These are phyloP conservation scores for Neodiprion virginianus DNA, from an alignment of 1,140 invertebrate species.

Conservation along the genomic window DNA sequence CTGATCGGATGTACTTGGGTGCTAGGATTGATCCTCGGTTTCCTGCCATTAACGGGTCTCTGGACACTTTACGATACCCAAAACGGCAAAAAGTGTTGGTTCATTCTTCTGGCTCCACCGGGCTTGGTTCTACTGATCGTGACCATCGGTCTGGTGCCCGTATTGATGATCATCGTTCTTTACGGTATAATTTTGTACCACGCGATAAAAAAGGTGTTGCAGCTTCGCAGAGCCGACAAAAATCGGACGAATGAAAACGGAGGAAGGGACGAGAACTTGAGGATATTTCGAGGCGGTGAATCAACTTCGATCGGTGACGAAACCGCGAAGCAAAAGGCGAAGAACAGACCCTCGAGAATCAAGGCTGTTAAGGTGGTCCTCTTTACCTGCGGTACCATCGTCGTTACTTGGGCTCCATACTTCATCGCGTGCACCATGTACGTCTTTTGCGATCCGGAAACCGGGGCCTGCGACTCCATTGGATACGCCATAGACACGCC, in stretches of 20 bases:
- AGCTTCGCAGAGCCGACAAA: constrained; percentile 46
- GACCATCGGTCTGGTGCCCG: constrained; percentile 61
- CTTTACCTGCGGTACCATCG: constrained; percentile 64
- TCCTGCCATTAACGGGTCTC: constrained; percentile 61
- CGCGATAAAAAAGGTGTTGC: constrained; percentile 59
- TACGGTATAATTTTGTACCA: constrained; percentile 64
- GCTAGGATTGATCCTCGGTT: constrained; percentile 63
- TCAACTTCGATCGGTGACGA: background rate
- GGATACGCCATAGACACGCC: constrained; percentile 60
- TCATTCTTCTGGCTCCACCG: constrained; percentile 60
- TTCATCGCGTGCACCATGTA: constrained; percentile 61
- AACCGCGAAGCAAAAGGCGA: background rate
- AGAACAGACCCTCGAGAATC: constrained; percentile 59
- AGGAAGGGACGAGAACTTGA: constrained; percentile 14
- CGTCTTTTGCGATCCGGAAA: constrained; percentile 56
- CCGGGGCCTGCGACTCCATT: constrained; percentile 56
- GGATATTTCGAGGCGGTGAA: constrained; percentile 38
- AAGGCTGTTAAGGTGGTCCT: constrained; percentile 65
- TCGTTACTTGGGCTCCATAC: constrained; percentile 58
- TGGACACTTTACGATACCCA: constrained; percentile 58
- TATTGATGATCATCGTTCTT: constrained; percentile 59
- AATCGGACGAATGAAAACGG: no score
- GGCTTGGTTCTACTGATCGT: constrained; percentile 61
- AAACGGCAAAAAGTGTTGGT: constrained; percentile 59
- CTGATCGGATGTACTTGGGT: constrained; percentile 63